Evolutionary conservation across 92 coral and sea anemone species (phyloP).

Genomic region (Umimayanthus chanpuru): DNA sequence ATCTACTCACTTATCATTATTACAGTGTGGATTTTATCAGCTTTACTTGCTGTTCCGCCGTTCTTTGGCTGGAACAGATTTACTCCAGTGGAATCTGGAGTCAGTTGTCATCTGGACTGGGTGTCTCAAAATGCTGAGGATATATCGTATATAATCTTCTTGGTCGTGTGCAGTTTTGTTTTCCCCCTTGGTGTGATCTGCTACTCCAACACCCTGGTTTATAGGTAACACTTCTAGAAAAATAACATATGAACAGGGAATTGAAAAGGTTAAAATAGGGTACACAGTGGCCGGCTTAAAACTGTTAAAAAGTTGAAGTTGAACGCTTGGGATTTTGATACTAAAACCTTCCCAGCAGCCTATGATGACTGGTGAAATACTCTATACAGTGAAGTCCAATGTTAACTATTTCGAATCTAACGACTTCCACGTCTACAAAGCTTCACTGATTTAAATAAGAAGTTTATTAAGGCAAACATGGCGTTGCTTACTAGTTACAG

Average conservation of each 20-base stretch:
- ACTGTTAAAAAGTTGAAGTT: too few relatives aligned
- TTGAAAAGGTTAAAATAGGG: too few relatives aligned
- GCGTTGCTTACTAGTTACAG: too few relatives aligned
- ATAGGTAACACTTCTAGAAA: background rate
- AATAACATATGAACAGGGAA: background rate
- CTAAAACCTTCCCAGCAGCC: too few relatives aligned
- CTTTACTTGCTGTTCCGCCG: constrained; percentile 6
- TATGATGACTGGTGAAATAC: too few relatives aligned
- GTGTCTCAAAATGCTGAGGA: constrained; percentile 13
- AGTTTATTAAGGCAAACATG: too few relatives aligned
- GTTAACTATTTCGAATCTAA: too few relatives aligned
- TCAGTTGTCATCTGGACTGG: constrained; percentile 36
- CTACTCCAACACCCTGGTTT: constrained; percentile 5
- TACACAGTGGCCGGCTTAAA: too few relatives aligned
- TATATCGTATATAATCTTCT: background rate
- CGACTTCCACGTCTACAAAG: too few relatives aligned
- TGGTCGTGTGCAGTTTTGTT: constrained; percentile 13
- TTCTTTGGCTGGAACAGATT: constrained; percentile 38
- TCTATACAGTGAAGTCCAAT: too few relatives aligned
- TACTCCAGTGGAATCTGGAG: background rate
- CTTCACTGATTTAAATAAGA: too few relatives aligned
- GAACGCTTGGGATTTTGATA: too few relatives aligned
- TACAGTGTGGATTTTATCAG: background rate
- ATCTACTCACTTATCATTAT: background rate
- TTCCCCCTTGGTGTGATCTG: constrained; percentile 16